These are phyloP conservation scores for Mus minutoides DNA, from an alignment of 2,797 vertebrate genomes.

Conservation along the genomic window DNA sequence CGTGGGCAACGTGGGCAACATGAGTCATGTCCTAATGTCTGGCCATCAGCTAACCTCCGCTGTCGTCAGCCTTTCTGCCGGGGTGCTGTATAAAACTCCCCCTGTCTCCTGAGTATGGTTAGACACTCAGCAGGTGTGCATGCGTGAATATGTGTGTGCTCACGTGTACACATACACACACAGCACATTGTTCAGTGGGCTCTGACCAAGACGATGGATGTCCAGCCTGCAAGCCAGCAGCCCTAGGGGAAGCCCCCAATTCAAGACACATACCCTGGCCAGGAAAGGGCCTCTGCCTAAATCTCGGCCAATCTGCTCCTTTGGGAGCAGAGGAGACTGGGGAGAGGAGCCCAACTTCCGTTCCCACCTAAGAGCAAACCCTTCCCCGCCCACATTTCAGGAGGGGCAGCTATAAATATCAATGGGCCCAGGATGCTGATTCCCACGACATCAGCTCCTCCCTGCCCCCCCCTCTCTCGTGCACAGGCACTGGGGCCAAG, in stretches of 20 bases:
- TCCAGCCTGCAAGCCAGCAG: not conserved
- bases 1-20: not conserved
- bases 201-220: not conserved
- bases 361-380: slow-evolving; percentile 78
- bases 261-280: not conserved
- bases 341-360: slow-evolving; percentile 73
- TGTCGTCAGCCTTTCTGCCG: not conserved
- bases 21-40: not conserved
- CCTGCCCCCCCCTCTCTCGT: not conserved
- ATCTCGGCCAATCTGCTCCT: slow-evolving; percentile 25
- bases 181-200: not conserved
- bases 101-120: not conserved
- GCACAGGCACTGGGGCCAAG: not conserved
- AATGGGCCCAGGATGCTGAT: slow-evolving; percentile 57
- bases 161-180: not conserved
- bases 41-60: not conserved
- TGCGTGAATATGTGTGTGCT: accelerated
- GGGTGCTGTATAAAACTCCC: not conserved
- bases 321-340: slow-evolving; percentile 42
- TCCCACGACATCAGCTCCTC: slow-evolving; percentile 67
- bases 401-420: slow-evolving; percentile 79
- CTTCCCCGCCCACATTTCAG: slow-evolving; percentile 38
- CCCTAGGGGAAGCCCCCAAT: not conserved
- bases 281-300: not conserved
- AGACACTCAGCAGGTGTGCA: not conserved